phyloP scores from a whole-genome alignment of 2,888 invertebrate genomes.

The Polydesmus complanatus region DNA sequence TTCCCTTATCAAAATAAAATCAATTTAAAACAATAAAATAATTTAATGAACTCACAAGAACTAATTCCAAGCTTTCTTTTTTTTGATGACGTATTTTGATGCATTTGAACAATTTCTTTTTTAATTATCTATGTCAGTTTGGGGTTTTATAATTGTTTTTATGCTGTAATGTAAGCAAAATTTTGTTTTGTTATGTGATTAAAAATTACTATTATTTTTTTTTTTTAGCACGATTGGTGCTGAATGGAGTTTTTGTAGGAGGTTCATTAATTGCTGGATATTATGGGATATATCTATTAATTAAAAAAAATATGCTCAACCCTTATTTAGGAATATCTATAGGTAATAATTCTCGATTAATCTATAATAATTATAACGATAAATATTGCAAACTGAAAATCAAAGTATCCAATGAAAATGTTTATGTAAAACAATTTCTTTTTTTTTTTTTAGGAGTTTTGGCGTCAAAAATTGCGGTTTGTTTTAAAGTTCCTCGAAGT shows the following conservation, averaged over 20 bases:
- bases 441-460: not conserved
- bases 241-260: not conserved
- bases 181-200: not conserved
- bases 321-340: not conserved
- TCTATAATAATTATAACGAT: no score
- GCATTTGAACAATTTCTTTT: no score
- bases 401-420: not conserved
- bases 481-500: not conserved
- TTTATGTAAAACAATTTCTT: not conserved
- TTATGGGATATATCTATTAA: not conserved
- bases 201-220: not conserved
- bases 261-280: not conserved
- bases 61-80: no score
- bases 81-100: no score
- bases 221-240: not conserved
- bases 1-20: no score
- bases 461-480: not conserved
- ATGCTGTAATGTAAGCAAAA: no score
- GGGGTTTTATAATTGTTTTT: no score
- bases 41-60: no score
- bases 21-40: no score
- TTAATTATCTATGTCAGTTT: no score
- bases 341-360: no score
- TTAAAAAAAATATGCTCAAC: not conserved
- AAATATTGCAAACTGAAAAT: not conserved